These are phyloP conservation scores for Arctopsyche grandis DNA, from an alignment of 1,140 invertebrate species.

Conservation along the genomic window DNA sequence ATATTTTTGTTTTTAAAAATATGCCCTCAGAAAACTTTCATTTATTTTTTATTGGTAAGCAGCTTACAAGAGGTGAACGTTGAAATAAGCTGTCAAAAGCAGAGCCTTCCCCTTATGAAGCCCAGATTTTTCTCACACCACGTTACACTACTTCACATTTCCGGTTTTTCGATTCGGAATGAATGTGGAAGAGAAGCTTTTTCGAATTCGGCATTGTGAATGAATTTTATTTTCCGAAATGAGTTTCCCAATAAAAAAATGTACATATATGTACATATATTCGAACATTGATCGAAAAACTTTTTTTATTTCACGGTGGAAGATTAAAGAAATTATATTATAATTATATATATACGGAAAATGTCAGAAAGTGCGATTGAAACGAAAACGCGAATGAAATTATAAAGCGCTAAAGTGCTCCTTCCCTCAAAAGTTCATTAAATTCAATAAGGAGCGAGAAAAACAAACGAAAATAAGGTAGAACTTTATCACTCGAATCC, in stretches of 20 bases:
- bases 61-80: constrained; percentile 14
- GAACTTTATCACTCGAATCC: constrained; percentile 50
- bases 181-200: constrained; percentile 13
- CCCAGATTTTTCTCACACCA: constrained; percentile 9
- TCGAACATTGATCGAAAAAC: constrained; percentile 7
- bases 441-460: constrained; percentile 30
- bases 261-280: background rate
- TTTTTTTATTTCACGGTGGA: too few relatives aligned
- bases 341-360: background rate
- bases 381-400: constrained; percentile 25
- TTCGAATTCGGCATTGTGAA: background rate
- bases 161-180: constrained; percentile 16
- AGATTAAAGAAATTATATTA: too few relatives aligned
- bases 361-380: constrained; percentile 23
- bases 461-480: constrained; percentile 32
- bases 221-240: background rate
- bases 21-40: too few relatives aligned
- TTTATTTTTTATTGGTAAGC: constrained; percentile 9
- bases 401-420: constrained; percentile 23
- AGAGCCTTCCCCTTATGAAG: constrained; percentile 24
- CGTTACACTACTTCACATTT: constrained; percentile 27
- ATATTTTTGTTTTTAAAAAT: too few relatives aligned
- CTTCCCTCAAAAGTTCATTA: constrained; percentile 29
- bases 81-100: constrained; percentile 35
- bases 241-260: constrained; percentile 9